Base-by-base conservation (phyloP, 2,113 vertebrate genomes). In the Lepus americanus region DNA sequence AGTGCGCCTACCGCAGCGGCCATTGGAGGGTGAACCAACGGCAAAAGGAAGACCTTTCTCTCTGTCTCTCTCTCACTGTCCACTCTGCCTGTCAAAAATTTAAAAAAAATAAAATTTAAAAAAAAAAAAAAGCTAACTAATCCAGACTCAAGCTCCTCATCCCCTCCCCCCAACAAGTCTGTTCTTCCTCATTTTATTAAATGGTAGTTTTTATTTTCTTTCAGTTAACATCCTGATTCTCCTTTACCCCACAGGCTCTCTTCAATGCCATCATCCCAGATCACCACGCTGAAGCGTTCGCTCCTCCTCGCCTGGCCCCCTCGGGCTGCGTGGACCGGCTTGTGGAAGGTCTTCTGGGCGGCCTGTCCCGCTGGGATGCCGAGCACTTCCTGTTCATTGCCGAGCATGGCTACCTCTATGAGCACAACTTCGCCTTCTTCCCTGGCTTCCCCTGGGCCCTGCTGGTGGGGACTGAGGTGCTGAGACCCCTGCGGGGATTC, bases 321-420 rank as follows among this genome's bases (percentile, higher is more conserved):
- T 92, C 96, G 0, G 95, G 99, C 80, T 72, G 49, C 29, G 88
- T 98, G 87, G 99, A 99, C 92, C 82, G 89, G 27, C 72, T 98
- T 0, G 33, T 99, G 94, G 99, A 99, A 95, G 94, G 94, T 97
- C 96, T 99, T 44, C 96, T 99, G 79, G 98, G 99, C 1, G 99
- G 99, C 73, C 98, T 99, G 36, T 98, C 98, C 3, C 99, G 53
- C 88, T 99, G 99, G 99, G 99, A 99, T 0, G 99, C 99, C 0
- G 99, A 99, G 93, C 99, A 99, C 93, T 99, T 99, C 97, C 98
- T 99, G 61, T 99, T 99, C 98, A 99, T 99, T n/a, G 99, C 99
- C 0, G 99, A 99, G 97, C 98, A 95, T 1, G 99, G 99, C 9
- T 99, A 99, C 96, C 95, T 99, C 13, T 99, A 99, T 11, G 99